Evolutionary conservation across 2,888 invertebrate genomes (phyloP), one percentile per base, ranked within the genome.

Genomic region (Melinopterus prodromus): DNA sequence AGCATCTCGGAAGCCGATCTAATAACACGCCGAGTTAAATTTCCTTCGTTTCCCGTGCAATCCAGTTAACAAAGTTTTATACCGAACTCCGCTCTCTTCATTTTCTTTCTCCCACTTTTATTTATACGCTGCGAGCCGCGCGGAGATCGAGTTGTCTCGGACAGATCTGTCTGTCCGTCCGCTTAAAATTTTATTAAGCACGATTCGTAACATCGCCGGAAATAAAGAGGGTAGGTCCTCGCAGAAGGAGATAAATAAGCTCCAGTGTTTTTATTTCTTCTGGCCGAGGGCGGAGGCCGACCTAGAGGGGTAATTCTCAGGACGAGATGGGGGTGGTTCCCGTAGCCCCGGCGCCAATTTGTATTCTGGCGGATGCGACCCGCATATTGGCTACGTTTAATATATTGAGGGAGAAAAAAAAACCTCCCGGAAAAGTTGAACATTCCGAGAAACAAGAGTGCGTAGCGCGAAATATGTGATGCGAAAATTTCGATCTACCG

Each of bases 321-420:
- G 53, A 53, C 12, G 53, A 12, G 53, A 53, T 53, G 53, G 12
- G 12, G 53, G 53, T 53, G 9, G 53, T 26, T 3, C 26, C 26
- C 3, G 26, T 26, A 26, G 26, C 26, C 3, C 53, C 53, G 53
- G 53, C 53, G 1, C 53, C 53, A 53, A 53, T 53, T 53, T 53
- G 53, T 53, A 53, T 53, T 53, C 53, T 53, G 53, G 53, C 9
- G 53, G 5, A 53, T 53, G 53, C 53, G 53, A 9, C 53, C 53
- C 53, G 53, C 53, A 53, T 53, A 53, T 53, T 53, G 53, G 53
- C 53, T 53, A 53, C 53, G 53, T 53, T 53, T 53, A 53, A 53
- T 53, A 12, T 53, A 53, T 53, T 53, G 53, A 7, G 53, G 53
- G 53, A 53, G 26, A 53, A 53, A n/a, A n/a, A n/a, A n/a, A n/a